phyloP scores from a whole-genome alignment of 2,113 vertebrate species.

The Rhinopomastus cyanomelas region DNA sequence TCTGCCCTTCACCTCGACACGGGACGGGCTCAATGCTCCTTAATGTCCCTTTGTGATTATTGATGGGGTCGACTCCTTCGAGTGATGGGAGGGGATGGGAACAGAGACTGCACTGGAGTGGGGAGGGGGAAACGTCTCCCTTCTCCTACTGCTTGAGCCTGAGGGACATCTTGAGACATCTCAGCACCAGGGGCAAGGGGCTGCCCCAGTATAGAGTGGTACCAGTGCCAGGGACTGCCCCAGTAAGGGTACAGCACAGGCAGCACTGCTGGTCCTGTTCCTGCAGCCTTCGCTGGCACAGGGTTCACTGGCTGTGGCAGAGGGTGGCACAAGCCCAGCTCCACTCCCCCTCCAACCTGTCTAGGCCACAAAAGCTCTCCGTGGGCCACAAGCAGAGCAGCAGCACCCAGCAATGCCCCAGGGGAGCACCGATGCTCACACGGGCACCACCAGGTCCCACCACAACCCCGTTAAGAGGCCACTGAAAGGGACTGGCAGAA shows the following conservation, averaged over 20 bases:
- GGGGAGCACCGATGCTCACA: too few species aligned
- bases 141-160: neutral
- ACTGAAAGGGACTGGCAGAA: neutral
- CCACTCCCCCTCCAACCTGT: neutral
- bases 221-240: neutral
- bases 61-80: too few species aligned
- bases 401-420: neutral
- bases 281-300: neutral
- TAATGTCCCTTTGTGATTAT: too few species aligned
- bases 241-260: fast-evolving
- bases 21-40: neutral
- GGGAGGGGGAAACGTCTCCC: neutral
- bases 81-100: conserved; percentile 63
- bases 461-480: neutral
- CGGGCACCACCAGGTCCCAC: fast-evolving
- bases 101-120: conserved; percentile 14
- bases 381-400: neutral
- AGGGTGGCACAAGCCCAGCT: neutral
- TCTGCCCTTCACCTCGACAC: neutral
- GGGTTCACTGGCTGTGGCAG: fast-evolving
- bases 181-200: neutral
- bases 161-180: neutral
- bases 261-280: fast-evolving
- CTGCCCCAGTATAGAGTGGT: neutral
- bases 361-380: neutral